These are phyloP conservation scores for Tachina grossa DNA, from an alignment of 2,888 invertebrate species.

Conservation along the genomic window DNA sequence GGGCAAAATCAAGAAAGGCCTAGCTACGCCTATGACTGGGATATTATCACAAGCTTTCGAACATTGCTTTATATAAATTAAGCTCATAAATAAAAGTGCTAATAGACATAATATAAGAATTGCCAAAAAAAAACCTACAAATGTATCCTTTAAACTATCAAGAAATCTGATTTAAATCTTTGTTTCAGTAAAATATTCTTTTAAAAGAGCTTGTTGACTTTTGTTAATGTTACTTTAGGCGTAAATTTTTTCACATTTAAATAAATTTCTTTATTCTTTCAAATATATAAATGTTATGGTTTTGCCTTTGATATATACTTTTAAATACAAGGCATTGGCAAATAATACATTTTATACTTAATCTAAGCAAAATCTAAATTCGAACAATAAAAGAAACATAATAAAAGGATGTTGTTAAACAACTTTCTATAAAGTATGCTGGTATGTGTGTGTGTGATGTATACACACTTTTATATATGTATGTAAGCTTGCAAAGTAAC, in stretches of 20 bases:
- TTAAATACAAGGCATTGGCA: background rate
- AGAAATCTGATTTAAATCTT: background rate
- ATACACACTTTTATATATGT: background rate
- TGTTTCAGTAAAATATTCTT: background rate
- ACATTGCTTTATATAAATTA: too few species aligned
- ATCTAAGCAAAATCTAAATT: constrained; percentile 72
- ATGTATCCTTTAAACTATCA: too few species aligned
- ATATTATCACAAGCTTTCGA: too few species aligned
- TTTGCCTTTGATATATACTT: background rate
- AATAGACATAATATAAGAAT: too few species aligned
- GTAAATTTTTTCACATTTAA: constrained; percentile 12
- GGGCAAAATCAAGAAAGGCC: too few species aligned
- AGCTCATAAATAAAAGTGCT: too few species aligned
- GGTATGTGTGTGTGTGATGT: background rate
- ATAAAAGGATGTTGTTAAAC: constrained; percentile 24
- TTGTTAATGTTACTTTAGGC: background rate
- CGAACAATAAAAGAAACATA: constrained; percentile 64
- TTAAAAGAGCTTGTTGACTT: background rate
- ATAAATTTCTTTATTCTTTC: background rate
- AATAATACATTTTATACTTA: constrained; percentile 64
- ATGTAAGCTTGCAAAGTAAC: constrained; percentile 5
- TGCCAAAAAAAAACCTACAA: too few species aligned
- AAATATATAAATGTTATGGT: background rate
- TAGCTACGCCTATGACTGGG: too few species aligned
- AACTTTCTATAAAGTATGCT: background rate